Percentiles rank a stretch among this genome's conserved stretches.
phyloP scores from a whole-genome alignment of 2,888 invertebrate species.

The Rhagonycha lutea region DNA sequence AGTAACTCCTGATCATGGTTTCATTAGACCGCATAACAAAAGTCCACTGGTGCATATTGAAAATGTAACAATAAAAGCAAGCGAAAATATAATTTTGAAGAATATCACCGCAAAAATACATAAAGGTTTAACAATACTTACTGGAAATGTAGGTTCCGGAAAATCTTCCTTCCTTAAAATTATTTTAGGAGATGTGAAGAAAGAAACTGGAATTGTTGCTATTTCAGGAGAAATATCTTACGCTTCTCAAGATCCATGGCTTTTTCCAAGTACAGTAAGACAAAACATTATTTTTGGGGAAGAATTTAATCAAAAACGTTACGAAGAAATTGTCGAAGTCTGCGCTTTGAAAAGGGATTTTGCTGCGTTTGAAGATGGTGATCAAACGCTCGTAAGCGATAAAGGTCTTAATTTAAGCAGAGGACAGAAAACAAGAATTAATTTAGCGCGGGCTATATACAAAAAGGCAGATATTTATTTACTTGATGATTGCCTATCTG shows the following conservation, averaged over 20 bases:
- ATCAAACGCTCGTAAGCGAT: conserved; percentile 78
- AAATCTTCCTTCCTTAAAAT: conserved; percentile 58
- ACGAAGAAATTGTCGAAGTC: conserved; percentile 63
- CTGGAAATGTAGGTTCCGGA: conserved; percentile 69
- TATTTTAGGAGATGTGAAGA: conserved; percentile 51
- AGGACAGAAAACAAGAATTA: conserved; percentile 81
- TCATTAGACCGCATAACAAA: not conserved
- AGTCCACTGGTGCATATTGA: not conserved
- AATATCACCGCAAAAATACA: conserved; percentile 54
- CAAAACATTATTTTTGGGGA: conserved; percentile 56
- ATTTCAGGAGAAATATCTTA: conserved; percentile 61
- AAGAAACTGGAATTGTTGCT: conserved; percentile 49
- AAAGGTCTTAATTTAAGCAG: conserved; percentile 79
- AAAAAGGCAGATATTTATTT: not conserved
- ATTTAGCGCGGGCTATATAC: conserved; percentile 53
- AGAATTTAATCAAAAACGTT: conserved; percentile 63
- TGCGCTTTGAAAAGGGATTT: conserved; percentile 59
- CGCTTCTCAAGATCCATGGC: conserved; percentile 68
- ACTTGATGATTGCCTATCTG: not conserved
- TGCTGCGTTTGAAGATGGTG: conserved; percentile 69
- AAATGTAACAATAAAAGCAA: not conserved
- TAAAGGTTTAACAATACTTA: conserved; percentile 58
- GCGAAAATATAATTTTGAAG: conserved; percentile 47
- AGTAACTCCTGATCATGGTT: conserved; percentile 28
- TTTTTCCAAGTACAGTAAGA: conserved; percentile 63